Conservation (phyloP, 92 coral and sea anemone species). For the Actinostola sp. region DNA sequence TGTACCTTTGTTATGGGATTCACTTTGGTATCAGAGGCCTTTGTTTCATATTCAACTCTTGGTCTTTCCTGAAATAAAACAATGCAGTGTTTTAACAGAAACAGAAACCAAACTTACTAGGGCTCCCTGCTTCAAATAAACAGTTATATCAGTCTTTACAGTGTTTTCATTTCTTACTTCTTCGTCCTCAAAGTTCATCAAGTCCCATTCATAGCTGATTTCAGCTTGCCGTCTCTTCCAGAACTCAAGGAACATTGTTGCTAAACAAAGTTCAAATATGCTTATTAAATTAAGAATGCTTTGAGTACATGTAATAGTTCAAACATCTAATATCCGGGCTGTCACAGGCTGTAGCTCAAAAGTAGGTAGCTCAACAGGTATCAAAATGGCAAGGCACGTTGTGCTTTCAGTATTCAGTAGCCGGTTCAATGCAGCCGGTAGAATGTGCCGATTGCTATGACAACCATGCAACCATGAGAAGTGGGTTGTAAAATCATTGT, state of each 20-base stretch:
- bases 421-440: too few relatives aligned
- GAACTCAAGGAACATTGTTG: conserved; percentile 95
- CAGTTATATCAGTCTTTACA: not conserved
- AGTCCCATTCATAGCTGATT: conserved; percentile 95
- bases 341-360: too few relatives aligned
- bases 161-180: conserved; percentile 52
- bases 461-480: too few relatives aligned
- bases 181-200: conserved; percentile 90
- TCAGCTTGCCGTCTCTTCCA: conserved; percentile 97
- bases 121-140: not conserved
- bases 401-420: too few relatives aligned
- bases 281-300: too few relatives aligned
- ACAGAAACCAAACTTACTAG: not conserved
- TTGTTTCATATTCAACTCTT: conserved; percentile 94
- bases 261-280: conserved; percentile 41
- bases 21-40: conserved; percentile 50
- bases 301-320: too few relatives aligned
- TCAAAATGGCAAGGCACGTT: too few relatives aligned
- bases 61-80: conserved; percentile 69
- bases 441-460: too few relatives aligned
- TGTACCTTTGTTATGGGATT: conserved; percentile 95
- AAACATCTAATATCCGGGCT: too few relatives aligned
- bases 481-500: too few relatives aligned
- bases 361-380: too few relatives aligned
- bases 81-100: not conserved